These are phyloP conservation scores for Drosophila mimetica DNA, from an alignment of 2,888 invertebrate species.

Conservation along the genomic window DNA sequence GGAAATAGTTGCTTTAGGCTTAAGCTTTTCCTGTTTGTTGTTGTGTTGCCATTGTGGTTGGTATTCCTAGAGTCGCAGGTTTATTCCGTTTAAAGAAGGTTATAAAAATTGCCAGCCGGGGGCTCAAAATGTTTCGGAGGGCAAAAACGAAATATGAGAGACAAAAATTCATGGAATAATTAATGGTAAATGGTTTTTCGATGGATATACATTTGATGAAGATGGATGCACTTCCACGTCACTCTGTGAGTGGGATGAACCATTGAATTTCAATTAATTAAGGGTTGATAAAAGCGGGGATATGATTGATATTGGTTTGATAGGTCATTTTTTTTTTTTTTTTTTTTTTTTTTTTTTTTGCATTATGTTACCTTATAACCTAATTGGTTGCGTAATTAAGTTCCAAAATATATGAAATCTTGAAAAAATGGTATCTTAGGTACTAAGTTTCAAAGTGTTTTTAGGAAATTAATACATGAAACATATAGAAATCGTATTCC, in stretches of 20 bases:
- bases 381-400: too few species aligned
- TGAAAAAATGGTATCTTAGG: too few species aligned
- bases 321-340: too few species aligned
- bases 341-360: too few species aligned
- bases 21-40: slow-evolving; percentile 24
- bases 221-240: slow-evolving; percentile 18
- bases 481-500: background rate
- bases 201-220: slow-evolving; percentile 33
- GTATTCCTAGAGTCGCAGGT: slow-evolving; percentile 3
- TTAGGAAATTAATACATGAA: background rate
- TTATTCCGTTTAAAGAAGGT: slow-evolving; percentile 19
- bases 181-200: slow-evolving; percentile 31
- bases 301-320: slow-evolving; percentile 9
- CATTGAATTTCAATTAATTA: slow-evolving; percentile 9
- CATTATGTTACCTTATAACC: background rate
- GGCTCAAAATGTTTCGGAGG: background rate
- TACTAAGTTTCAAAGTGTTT: background rate
- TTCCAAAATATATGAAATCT: too few species aligned
- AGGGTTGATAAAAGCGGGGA: background rate
- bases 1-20: slow-evolving; percentile 19
- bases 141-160: background rate
- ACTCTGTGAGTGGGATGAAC: background rate
- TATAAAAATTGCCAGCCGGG: slow-evolving; percentile 7
- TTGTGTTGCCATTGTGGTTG: slow-evolving; percentile 30
- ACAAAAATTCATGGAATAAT: slow-evolving; percentile 19